Evolutionary conservation across 2,113 vertebrate genomes (phyloP), one percentile per base, ranked within the genome.

Genomic region (Platichthys stellatus): DNA sequence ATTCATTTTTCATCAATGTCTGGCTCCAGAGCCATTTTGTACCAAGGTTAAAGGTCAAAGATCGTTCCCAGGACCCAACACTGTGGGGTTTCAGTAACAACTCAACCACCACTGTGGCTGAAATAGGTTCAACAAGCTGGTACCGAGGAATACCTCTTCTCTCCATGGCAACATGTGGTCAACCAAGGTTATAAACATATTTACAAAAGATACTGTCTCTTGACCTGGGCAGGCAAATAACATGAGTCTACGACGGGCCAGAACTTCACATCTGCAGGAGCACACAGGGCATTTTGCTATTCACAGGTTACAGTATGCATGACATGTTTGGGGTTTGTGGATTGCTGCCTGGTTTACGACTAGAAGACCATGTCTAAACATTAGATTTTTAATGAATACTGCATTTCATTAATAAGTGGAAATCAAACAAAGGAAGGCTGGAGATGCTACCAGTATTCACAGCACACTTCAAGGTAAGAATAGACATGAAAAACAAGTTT

Each of bases 151-250:
- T 69, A 24, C 47, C n/a, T 62, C 47, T 31, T 49, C 31, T 63
- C 23, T 43, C 61, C 57, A 18, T 0, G 28, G 28, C 21, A 73
- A 69, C 45, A 56, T 31, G 20, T 38, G 49, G 40, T 69, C 18
- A 18, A 56, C 13, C 24, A 20, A 58, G 43, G 28, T 53, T 40
- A 68, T 68, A 35, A 68, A 74, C 40, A 43, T 28, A 56, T 43
- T 6, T 20, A 43, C 4, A 8, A 56, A 35, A 67, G 40, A 24
- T 53, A 12, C 26, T 31, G 61, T 59, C 10, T 57, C 23, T 45
- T 73, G 69, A 73, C 38, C 68, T 23, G 11, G 58, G 24, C 58
- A 67, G 24, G n/a, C 10, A 71, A 77, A 67, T 54, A 18, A 47
- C 40, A 15, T n/a, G 18, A 57, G 57, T 15, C 61, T 20, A 23